Base-by-base conservation (phyloP, 2,888 invertebrate species). In the Mythimna pallens region DNA sequence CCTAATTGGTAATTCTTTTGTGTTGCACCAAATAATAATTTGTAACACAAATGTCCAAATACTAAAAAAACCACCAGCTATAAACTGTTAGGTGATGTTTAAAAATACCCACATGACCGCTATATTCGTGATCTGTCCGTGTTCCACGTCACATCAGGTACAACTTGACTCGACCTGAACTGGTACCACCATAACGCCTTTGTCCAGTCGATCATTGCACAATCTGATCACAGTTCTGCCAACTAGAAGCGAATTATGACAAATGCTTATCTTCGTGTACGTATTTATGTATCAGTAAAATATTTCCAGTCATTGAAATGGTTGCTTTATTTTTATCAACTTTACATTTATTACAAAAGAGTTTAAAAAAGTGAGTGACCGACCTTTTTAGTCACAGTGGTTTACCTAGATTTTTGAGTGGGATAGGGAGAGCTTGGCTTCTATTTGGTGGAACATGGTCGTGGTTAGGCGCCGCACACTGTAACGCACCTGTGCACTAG, bases 41-140 rank as follows among this genome's bases (percentile, higher is more conserved):
- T 74, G 43, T 70, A 52, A 62, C 47, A 61, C 30, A 65, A 65
- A 62, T 80, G 59, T 65, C 70, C 76, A 62, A 62, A 65, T 80
- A 80, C 76, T 80, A 67, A 73, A 85, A 78, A 79, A 83, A 78
- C 70, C 85, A 79, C 78, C 55, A 80, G 89, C 91, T 92, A 90
- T 88, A 90, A 91, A 54, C 70, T 68, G 61, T 82, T 76, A 83
- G 73, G 74, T 68, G 66, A 77, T 80, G 78, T 93, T 94, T 95
- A 95, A 95, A 95, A 95, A 95, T 89, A 93, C 95, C 95, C 95
- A 95, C 95, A 95, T 95, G 95, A 94, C 67, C 68, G 75, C 76
- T 67, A 34, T 81, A 81, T 72, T 70, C 81, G 81, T 75, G 70
- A 58, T 66, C 68, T 58, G 77, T 81, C 81, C 67, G 58, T 81